Conservation (phyloP, 1,140 invertebrate genomes). For the Cydia splendana region DNA sequence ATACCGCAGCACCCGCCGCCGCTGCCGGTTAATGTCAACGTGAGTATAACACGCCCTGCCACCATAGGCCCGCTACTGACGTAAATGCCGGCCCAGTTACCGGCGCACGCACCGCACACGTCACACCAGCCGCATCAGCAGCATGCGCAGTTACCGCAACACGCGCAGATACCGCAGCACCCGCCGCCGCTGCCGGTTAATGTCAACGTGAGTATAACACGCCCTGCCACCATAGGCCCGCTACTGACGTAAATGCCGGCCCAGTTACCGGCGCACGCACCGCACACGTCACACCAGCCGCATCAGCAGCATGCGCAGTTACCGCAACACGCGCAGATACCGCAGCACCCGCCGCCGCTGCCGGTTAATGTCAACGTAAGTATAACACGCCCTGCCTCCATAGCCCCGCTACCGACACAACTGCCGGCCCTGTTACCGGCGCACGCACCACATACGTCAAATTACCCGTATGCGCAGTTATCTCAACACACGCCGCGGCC, state of each 20-base stretch:
- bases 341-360: conserved; percentile 62
- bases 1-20: conserved; percentile 72
- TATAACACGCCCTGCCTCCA: background rate
- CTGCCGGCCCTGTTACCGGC: conserved; percentile 33
- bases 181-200: conserved; percentile 62
- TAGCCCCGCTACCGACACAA: conserved; percentile 37
- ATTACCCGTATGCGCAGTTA: no score
- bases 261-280: background rate
- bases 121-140: conserved; percentile 81
- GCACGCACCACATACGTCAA: no score
- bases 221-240: no score
- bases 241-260: conserved; percentile 38
- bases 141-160: conserved; percentile 67
- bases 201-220: conserved; percentile 45
- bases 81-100: conserved; percentile 34
- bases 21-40: conserved; percentile 52
- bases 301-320: conserved; percentile 80
- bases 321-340: no score
- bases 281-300: conserved; percentile 69
- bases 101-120: background rate
- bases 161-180: conserved; percentile 58
- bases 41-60: conserved; percentile 34
- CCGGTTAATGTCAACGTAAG: conserved; percentile 55
- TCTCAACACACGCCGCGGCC: no score
- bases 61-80: conserved; percentile 33